A percentile compares a stretch with the other conserved stretches of the same genome.
These are phyloP conservation scores for Euphydryas editha DNA, from an alignment of 2,888 invertebrate genomes.

Conservation along the genomic window DNA sequence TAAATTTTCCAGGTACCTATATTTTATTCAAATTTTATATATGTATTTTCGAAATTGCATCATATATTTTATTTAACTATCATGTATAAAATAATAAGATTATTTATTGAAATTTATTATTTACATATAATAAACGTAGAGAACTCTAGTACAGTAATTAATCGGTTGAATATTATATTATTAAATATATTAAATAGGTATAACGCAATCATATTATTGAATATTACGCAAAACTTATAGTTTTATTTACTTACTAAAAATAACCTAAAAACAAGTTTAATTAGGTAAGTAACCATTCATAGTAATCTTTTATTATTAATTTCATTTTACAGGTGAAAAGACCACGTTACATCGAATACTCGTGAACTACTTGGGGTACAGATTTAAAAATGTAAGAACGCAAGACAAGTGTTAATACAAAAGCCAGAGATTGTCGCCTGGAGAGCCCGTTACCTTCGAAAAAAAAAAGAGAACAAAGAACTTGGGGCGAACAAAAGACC, in stretches of 20 bases:
- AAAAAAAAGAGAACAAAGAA: conserved; percentile 43
- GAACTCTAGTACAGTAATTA: too few species aligned
- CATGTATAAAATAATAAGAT: background rate
- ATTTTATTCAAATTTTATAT: background rate
- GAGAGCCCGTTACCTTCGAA: conserved; percentile 45
- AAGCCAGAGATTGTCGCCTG: conserved; percentile 45
- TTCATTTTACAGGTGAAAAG: conserved; percentile 38
- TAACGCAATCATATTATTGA: too few species aligned
- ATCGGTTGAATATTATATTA: too few species aligned
- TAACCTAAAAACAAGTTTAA: background rate
- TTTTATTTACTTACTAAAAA: background rate
- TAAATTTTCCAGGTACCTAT: conserved; percentile 24
- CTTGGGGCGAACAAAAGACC: conserved; percentile 44
- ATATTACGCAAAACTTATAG: background rate
- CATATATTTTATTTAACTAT: background rate
- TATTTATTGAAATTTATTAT: background rate
- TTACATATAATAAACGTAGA: too few species aligned
- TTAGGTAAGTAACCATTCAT: background rate
- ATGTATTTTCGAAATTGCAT: too few species aligned
- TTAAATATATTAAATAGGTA: too few species aligned
- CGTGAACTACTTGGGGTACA: too few species aligned
- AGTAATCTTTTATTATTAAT: background rate
- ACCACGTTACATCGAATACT: background rate
- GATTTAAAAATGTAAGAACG: conserved; percentile 24
- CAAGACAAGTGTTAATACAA: background rate